These are phyloP conservation scores for Sarcophaga variegata DNA, from an alignment of 2,888 invertebrate genomes.

Conservation along the genomic window DNA sequence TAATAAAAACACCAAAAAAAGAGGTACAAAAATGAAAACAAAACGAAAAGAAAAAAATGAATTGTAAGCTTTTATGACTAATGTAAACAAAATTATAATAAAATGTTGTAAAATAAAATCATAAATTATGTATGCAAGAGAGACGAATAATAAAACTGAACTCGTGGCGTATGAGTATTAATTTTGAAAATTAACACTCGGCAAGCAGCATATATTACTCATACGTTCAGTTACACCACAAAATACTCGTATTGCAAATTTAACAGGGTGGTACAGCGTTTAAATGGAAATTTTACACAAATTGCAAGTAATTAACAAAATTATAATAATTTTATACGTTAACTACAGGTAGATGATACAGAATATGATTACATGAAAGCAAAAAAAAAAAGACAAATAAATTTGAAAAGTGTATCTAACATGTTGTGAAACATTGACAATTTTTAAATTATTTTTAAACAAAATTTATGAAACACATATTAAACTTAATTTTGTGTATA, in stretches of 20 bases:
- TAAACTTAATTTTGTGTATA: too few relatives aligned
- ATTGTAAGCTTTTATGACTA: conserved; percentile 52
- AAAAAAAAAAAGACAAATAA: too few relatives aligned
- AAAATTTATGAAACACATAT: too few relatives aligned
- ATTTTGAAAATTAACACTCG: conserved; percentile 25
- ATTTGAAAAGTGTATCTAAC: too few relatives aligned
- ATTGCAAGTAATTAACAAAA: background rate
- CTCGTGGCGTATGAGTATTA: conserved; percentile 60
- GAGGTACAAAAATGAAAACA: background rate
- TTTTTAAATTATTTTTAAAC: too few relatives aligned
- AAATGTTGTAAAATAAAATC: conserved; percentile 49
- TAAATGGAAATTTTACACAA: background rate
- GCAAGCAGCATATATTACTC: conserved; percentile 47
- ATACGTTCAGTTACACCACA: conserved; percentile 42
- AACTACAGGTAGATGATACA: too few relatives aligned
- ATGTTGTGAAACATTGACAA: too few relatives aligned
- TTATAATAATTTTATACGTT: too few relatives aligned
- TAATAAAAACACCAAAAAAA: conserved; percentile 15
- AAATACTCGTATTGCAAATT: background rate
- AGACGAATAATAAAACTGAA: conserved; percentile 2
- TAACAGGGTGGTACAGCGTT: background rate
- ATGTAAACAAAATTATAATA: conserved; percentile 53
- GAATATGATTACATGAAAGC: too few relatives aligned
- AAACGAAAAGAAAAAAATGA: conserved; percentile 15
- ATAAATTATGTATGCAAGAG: conserved; percentile 57